These are phyloP conservation scores for Saccopteryx bilineata DNA, from an alignment of 2,113 vertebrate species.

Conservation along the genomic window DNA sequence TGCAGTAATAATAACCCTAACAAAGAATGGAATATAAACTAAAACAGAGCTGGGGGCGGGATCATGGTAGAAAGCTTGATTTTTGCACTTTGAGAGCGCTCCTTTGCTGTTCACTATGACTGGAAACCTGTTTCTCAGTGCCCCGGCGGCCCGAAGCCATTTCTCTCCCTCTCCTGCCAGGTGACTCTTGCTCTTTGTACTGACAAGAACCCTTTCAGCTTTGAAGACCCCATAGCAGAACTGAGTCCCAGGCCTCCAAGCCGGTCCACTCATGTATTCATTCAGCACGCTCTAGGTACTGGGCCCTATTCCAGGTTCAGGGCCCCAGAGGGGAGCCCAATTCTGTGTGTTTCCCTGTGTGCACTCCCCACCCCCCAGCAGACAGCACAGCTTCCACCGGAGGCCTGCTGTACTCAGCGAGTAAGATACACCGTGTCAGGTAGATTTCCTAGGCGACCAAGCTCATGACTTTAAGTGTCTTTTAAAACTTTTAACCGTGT, in stretches of 20 bases:
- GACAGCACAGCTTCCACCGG: not conserved
- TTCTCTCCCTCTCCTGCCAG: not conserved
- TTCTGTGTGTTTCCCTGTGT: not conserved
- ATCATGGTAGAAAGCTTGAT: not conserved
- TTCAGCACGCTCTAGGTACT: not conserved
- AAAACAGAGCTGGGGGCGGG: not conserved
- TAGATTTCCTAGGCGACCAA: not conserved
- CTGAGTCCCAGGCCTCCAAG: not conserved
- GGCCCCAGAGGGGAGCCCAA: not conserved
- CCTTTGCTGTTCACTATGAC: not conserved
- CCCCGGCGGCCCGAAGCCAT: not conserved
- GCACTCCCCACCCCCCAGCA: not conserved
- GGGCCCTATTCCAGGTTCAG: not conserved
- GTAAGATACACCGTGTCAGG: not conserved
- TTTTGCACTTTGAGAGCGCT: not conserved
- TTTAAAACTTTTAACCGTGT: constrained; percentile 24
- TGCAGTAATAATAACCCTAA: not conserved
- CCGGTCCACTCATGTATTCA: not conserved
- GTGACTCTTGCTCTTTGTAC: not conserved
- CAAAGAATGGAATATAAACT: not conserved
- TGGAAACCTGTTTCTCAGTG: not conserved
- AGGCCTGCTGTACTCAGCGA: not conserved
- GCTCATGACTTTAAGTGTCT: not conserved
- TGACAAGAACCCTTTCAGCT: not conserved
- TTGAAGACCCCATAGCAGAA: not conserved